phyloP scores from a whole-genome alignment of 2,113 vertebrate genomes.

The Aptenodytes forsteri region DNA sequence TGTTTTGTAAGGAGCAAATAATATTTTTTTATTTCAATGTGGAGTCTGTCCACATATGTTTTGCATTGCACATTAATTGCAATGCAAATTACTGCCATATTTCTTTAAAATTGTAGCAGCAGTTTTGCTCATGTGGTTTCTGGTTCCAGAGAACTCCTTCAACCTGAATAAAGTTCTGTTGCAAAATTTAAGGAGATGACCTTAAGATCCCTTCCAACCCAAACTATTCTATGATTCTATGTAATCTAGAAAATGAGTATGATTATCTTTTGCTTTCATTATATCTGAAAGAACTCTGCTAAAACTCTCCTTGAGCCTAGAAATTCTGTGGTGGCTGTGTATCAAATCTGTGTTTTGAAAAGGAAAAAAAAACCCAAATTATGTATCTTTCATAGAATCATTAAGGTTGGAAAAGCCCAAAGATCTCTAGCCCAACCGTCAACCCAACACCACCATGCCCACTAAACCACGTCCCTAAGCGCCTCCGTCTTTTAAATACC shows the following conservation, averaged over 20 bases:
- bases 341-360: background rate
- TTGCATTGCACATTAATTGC: background rate
- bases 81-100: background rate
- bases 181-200: background rate
- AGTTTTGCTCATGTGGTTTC: background rate
- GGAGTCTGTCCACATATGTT: background rate
- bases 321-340: background rate
- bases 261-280: background rate
- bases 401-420: too few species aligned
- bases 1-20: background rate
- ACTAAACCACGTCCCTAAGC: too few species aligned
- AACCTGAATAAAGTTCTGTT: background rate
- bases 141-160: background rate
- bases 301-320: background rate
- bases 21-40: background rate
- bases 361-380: rapidly evolving
- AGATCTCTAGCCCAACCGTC: too few species aligned
- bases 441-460: too few species aligned
- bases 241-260: background rate
- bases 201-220: too few species aligned
- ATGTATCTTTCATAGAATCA: background rate
- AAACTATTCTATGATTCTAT: background rate
- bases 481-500: too few species aligned
- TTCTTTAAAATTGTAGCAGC: background rate
- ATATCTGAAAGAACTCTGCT: background rate